Percentiles rank a stretch among this genome's conserved stretches.
Evolutionary conservation across 2,888 invertebrate species (phyloP).

Genomic region (Salpingus planirostris): DNA sequence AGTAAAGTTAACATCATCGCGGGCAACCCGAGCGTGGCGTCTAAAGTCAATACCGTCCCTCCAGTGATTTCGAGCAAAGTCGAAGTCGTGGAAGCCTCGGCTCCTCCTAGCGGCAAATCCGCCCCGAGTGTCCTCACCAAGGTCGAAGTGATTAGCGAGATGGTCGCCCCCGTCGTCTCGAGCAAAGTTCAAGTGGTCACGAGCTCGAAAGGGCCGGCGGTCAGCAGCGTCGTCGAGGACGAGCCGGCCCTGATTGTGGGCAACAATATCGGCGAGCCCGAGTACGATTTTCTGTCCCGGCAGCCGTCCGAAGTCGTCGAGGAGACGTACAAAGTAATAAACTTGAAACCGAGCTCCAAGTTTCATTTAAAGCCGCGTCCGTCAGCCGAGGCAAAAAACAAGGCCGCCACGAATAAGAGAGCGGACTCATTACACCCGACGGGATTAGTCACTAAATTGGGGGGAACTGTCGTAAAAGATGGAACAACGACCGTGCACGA

Average conservation of each 20-base stretch:
- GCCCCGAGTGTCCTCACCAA: conserved; percentile 30
- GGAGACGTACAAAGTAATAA: conserved; percentile 77
- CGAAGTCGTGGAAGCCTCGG: conserved; percentile 36
- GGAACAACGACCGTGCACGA: conserved; percentile 78
- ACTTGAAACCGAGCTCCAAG: conserved; percentile 63
- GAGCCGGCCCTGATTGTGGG: conserved; percentile 53
- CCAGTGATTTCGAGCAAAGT: conserved; percentile 38
- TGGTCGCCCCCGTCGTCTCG: conserved; percentile 42
- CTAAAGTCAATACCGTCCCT: conserved; percentile 12
- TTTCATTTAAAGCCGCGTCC: conserved; percentile 44
- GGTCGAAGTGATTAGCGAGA: conserved; percentile 32
- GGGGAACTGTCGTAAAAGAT: conserved; percentile 74
- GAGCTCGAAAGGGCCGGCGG: conserved; percentile 29
- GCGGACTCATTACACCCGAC: conserved; percentile 62
- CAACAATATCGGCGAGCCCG: conserved; percentile 70
- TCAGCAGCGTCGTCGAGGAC: conserved; percentile 35
- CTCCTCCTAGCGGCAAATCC: conserved; percentile 33
- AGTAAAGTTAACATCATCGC: conserved; percentile 33
- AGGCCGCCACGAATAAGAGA: conserved; percentile 39
- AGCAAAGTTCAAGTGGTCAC: conserved; percentile 45
- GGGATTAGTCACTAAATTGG: conserved; percentile 74
- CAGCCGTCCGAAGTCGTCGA: conserved; percentile 79
- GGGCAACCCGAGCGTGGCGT: too few species aligned
- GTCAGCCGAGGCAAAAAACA: conserved; percentile 33
- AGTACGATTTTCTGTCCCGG: conserved; percentile 76